phyloP scores from a whole-genome alignment of 2,888 invertebrate species.

The Baronia brevicornis region DNA sequence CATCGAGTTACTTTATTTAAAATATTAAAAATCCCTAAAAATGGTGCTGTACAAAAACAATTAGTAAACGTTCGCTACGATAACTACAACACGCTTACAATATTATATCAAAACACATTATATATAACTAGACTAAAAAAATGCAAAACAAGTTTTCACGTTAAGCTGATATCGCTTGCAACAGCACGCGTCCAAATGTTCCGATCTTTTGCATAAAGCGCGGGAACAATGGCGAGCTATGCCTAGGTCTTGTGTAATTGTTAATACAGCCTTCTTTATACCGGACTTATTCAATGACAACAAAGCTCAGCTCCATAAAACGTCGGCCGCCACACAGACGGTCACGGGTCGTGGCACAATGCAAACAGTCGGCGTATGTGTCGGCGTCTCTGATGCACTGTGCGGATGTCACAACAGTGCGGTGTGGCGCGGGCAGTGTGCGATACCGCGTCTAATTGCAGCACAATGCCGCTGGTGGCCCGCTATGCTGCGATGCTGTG shows the following conservation, averaged over 20 bases:
- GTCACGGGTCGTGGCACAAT: conserved; percentile 70
- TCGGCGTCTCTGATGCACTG: conserved; percentile 53
- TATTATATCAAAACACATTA: too few relatives aligned
- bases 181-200: conserved; percentile 28
- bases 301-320: conserved; percentile 52
- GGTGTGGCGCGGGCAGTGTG: conserved; percentile 25
- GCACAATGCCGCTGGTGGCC: conserved; percentile 44
- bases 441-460: conserved; percentile 63
- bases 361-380: conserved; percentile 69
- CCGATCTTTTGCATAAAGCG: conserved; percentile 29
- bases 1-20: too few relatives aligned
- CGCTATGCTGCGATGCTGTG: conserved; percentile 40
- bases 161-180: conserved; percentile 29
- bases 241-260: conserved; percentile 50
- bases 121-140: too few relatives aligned
- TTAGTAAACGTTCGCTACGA: too few relatives aligned
- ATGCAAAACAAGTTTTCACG: conserved; percentile 15
- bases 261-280: conserved; percentile 44
- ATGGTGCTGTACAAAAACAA: too few relatives aligned
- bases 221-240: conserved; percentile 33
- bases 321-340: conserved; percentile 51
- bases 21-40: too few relatives aligned
- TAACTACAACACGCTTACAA: too few relatives aligned
- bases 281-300: conserved; percentile 41
- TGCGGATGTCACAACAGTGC: conserved; percentile 56